These are phyloP conservation scores for Lamellibrachia columna DNA, from an alignment of 2,888 invertebrate species.

Conservation along the genomic window DNA sequence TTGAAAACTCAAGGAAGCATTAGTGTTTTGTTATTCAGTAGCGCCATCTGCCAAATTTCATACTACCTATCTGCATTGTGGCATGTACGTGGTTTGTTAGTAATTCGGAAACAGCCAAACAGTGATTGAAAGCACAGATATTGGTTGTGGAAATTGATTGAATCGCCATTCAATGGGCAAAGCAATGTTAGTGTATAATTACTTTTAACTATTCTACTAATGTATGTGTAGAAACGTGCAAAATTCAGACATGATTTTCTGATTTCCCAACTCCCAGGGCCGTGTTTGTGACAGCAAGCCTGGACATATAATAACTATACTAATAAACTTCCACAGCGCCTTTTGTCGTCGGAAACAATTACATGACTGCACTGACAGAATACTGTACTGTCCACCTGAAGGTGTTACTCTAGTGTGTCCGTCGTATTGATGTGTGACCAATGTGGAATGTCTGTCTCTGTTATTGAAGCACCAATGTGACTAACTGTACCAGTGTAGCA, in stretches of 20 bases:
- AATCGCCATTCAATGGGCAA: background rate
- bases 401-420: background rate
- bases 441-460: background rate
- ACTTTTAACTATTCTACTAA: background rate
- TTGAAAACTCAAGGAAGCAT: too few relatives aligned
- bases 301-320: background rate
- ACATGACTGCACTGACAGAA: background rate
- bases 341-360: background rate
- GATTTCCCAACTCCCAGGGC: background rate
- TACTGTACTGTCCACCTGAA: background rate
- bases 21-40: background rate
- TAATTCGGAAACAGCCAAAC: background rate
- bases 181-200: background rate
- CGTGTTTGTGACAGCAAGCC: too few relatives aligned
- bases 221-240: background rate
- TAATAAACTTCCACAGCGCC: background rate
- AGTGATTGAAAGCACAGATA: too few relatives aligned
- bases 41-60: background rate
- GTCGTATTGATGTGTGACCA: background rate
- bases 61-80: background rate
- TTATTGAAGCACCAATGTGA: background rate
- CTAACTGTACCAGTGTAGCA: too few relatives aligned
- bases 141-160: background rate
- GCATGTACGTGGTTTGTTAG: background rate
- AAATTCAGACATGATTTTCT: background rate